Evolutionary conservation across 1,140 invertebrate species (phyloP), one percentile per base, ranked within the genome.

Genomic region (Stenopsyche tienmushanensis): DNA sequence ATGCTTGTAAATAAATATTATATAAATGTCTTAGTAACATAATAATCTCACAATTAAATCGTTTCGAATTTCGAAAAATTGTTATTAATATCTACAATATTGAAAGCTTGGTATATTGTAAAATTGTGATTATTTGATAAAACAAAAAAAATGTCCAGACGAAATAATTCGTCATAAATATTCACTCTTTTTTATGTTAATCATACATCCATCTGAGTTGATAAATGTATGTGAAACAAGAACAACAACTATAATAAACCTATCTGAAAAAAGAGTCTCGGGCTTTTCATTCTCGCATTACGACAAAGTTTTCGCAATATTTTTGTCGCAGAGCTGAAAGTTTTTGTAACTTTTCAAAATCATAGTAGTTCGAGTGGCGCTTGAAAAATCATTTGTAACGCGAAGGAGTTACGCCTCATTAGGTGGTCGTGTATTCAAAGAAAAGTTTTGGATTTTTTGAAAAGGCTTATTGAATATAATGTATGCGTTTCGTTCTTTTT

Each of bases 351-450:
- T 49, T 49, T 49, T 18, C 3, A 21, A 49, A 49, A 49, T 49
- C 45, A 49, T 18, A 20, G 45, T 49, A 9, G 10, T 9, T 20
- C 45, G 45, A 20, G 45, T 17, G 18, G 17, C 45, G 18, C 18
- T 49, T 49, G 45, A 49, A 49, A 49, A 49, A 49, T 49, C 45
- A 49, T 49, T 21, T 42, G 18, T 42, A 42, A 13, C n/a, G 41
- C 18, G 41, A 15, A 9, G 13, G 41, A 42, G 41, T 42, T n/a
- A n/a, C n/a, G n/a, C n/a, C n/a, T n/a, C n/a, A n/a, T n/a, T n/a
- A n/a, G n/a, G n/a, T n/a, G n/a, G n/a, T n/a, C n/a, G n/a, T n/a
- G n/a, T n/a, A n/a, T n/a, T n/a, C n/a, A n/a, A n/a, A n/a, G n/a
- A n/a, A n/a, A n/a, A n/a, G n/a, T n/a, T n/a, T n/a, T n/a, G n/a